Percentiles rank a stretch among this genome's conserved stretches.
phyloP scores from a whole-genome alignment of 2,797 vertebrate species.

The Hypotaenidia okinawae region DNA sequence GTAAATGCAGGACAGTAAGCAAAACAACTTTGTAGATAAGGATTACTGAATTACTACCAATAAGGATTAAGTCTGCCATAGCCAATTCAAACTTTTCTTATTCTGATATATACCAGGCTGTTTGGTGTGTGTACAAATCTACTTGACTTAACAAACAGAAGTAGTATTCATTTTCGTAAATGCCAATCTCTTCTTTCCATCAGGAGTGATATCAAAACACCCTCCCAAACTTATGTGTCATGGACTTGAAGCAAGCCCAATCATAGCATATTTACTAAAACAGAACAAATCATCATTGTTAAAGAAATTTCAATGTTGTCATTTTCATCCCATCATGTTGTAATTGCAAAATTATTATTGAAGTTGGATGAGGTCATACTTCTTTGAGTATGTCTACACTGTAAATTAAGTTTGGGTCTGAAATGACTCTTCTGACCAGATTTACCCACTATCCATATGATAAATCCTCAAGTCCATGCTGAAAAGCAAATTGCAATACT shows the following conservation, averaged over 20 bases:
- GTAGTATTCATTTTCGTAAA: conserved; percentile 25
- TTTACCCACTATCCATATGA: conserved; percentile 16
- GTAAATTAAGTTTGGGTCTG: conserved; percentile 50
- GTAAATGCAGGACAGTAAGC: conserved; percentile 65
- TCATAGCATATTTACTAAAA: neutral
- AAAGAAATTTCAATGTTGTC: neutral
- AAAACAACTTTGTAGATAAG: conserved; percentile 59
- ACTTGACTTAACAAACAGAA: conserved; percentile 8
- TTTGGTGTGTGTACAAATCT: neutral
- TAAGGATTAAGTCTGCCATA: conserved; percentile 75
- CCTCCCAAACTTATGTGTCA: neutral
- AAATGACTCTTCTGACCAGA: conserved; percentile 28
- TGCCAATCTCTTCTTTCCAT: accelerated
- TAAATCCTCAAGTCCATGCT: conserved; percentile 17
- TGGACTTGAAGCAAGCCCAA: neutral
- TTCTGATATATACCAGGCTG: conserved; percentile 73
- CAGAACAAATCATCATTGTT: neutral
- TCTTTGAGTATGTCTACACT: conserved; percentile 13
- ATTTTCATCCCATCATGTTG: neutral
- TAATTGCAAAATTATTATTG: conserved; percentile 42
- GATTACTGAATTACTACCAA: conserved; percentile 52
- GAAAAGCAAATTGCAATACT: conserved; percentile 13
- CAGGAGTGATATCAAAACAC: neutral
- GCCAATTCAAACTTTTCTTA: conserved; percentile 66
- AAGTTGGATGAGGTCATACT: conserved; percentile 57